phyloP scores from a whole-genome alignment of 2,797 vertebrate genomes.

The Pelodytes ibericus region DNA sequence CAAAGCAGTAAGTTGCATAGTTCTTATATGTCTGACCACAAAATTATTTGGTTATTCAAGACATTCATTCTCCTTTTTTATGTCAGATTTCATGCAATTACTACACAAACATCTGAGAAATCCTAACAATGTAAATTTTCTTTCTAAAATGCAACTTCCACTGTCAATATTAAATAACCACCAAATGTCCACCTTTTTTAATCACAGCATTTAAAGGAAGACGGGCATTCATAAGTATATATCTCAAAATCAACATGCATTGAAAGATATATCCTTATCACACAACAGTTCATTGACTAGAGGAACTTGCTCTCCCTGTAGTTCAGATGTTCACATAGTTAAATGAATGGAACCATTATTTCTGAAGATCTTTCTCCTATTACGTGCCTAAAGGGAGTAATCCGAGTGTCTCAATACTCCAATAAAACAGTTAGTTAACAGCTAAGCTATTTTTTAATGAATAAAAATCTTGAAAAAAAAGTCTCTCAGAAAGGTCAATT shows the following conservation, averaged over 20 bases:
- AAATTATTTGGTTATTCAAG: neutral
- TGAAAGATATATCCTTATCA: constrained; percentile 57
- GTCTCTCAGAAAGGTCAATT: neutral
- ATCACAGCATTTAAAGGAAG: constrained; percentile 42
- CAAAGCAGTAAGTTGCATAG: neutral
- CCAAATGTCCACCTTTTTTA: constrained; percentile 21
- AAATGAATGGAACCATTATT: constrained; percentile 54
- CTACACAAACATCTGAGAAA: neutral
- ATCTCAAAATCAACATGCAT: constrained; percentile 48
- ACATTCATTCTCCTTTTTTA: neutral
- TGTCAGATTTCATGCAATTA: neutral
- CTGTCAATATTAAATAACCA: constrained; percentile 5
- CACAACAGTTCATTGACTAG: constrained; percentile 53
- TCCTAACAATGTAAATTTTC: neutral
- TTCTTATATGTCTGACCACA: neutral
- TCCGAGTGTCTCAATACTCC: constrained; percentile 47
- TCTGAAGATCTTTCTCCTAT: constrained; percentile 51
- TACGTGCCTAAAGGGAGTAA: constrained; percentile 56
- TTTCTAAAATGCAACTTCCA: neutral
- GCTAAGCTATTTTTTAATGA: constrained; percentile 13
- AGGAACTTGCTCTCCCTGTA: constrained; percentile 51
- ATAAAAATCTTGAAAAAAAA: neutral
- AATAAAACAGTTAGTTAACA: constrained; percentile 54
- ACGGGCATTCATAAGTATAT: constrained; percentile 24
- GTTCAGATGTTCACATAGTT: constrained; percentile 54